phyloP scores from a whole-genome alignment of 2,113 vertebrate species.

The Stictonetta naevosa region DNA sequence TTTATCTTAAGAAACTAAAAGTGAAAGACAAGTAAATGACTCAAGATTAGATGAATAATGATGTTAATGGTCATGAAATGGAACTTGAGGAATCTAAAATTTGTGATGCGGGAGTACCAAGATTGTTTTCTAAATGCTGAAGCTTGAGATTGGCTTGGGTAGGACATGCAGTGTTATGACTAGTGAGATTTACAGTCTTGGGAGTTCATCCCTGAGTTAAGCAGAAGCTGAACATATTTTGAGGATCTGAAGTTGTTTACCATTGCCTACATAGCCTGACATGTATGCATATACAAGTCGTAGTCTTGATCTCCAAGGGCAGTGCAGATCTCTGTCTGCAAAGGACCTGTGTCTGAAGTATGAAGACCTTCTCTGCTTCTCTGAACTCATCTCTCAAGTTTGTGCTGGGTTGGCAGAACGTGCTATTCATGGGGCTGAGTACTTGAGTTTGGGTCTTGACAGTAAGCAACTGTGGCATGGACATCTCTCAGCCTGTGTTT shows the following conservation, averaged over 20 bases:
- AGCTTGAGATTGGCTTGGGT: background rate
- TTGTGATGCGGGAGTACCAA: background rate
- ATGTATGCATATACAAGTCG: background rate
- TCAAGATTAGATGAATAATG: background rate
- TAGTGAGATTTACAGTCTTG: background rate
- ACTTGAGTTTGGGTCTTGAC: background rate
- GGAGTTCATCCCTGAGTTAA: background rate
- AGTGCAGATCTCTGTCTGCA: background rate
- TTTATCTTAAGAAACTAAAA: background rate
- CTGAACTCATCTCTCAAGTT: background rate
- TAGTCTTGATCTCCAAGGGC: background rate
- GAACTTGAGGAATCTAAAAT: background rate
- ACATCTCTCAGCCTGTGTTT: background rate
- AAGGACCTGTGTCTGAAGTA: background rate
- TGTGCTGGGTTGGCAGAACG: background rate
- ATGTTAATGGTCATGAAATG: background rate
- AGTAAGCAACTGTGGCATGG: background rate
- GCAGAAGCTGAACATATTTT: background rate
- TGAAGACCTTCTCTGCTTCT: background rate
- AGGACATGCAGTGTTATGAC: background rate
- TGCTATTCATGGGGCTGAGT: background rate
- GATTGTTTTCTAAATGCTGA: background rate
- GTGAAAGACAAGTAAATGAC: constrained; percentile 7
- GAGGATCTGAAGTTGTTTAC: background rate
- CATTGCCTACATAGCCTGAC: background rate